phyloP scores from a whole-genome alignment of 53 echinoderm and acorn worm species.

The Antedon mediterranea region DNA sequence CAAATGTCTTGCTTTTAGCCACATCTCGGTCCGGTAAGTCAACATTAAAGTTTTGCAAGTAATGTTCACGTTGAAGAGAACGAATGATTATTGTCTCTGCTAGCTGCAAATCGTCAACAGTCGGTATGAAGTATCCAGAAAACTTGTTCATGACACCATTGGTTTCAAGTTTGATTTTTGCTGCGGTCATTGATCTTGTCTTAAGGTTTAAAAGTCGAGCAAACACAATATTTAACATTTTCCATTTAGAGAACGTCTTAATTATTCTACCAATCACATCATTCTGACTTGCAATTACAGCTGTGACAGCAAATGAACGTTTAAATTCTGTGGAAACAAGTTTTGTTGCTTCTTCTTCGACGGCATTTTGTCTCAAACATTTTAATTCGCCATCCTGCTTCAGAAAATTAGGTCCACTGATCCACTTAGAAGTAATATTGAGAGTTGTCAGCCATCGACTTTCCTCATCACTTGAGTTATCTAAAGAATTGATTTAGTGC shows the following conservation, averaged over 20 bases:
- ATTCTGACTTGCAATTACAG: background rate
- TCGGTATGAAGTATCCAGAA: background rate
- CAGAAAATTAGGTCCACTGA: background rate
- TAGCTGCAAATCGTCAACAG: constrained; percentile 14
- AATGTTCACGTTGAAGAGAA: constrained; percentile 15
- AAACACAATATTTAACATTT: background rate
- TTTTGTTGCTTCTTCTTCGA: background rate
- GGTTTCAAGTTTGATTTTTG: background rate
- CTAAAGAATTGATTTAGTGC: background rate
- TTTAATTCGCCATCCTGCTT: background rate
- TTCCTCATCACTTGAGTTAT: background rate
- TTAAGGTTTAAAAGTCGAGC: background rate
- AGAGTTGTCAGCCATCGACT: background rate
- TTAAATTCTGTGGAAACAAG: background rate
- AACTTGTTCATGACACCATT: background rate
- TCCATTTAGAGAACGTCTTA: background rate
- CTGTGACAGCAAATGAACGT: background rate
- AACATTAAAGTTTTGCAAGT: constrained; percentile 8
- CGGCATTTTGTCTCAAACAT: background rate
- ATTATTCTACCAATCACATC: background rate
- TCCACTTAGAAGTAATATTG: background rate
- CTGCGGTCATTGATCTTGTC: background rate
- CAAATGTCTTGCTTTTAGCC: too few relatives aligned
- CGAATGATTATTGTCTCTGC: constrained; percentile 22
- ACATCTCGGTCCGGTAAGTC: background rate